Evolutionary conservation across 1,140 invertebrate species (phyloP).

Genomic region (Lucilia cuprina): DNA sequence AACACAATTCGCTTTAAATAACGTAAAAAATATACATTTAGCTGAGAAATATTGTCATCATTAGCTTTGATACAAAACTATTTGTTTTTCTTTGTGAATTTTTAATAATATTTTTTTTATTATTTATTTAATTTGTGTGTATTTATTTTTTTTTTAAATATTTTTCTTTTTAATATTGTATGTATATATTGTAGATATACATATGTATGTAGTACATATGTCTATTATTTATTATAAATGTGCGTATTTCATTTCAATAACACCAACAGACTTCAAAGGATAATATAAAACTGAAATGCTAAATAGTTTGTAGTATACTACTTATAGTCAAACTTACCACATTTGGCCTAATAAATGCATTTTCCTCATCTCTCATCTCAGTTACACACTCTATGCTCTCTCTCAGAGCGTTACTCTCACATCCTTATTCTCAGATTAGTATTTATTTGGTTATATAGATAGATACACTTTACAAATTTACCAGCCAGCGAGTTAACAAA

Average conservation of each 20-base stretch:
- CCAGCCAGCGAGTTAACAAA: too few species aligned
- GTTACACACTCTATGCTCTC: too few species aligned
- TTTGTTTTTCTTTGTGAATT: too few species aligned
- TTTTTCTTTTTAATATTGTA: neutral
- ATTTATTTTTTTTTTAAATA: conserved; percentile 2
- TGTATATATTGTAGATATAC: conserved; percentile 12
- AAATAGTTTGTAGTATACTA: conserved; percentile 19
- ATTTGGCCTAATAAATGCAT: conserved; percentile 22
- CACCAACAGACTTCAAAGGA: conserved; percentile 14
- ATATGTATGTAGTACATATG: neutral
- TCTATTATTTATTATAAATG: neutral
- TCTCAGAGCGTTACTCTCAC: too few species aligned
- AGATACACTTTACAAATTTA: too few species aligned
- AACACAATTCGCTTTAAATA: neutral
- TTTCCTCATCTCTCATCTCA: neutral
- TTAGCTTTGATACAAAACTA: conserved; percentile 20
- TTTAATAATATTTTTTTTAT: too few species aligned
- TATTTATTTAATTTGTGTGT: too few species aligned
- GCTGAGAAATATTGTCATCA: neutral
- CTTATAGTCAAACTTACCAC: neutral
- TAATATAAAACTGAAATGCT: conserved; percentile 25
- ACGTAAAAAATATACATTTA: neutral
- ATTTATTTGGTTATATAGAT: too few species aligned
- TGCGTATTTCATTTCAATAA: neutral
- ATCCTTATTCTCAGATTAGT: too few species aligned